These are phyloP conservation scores for Arothron firmamentum DNA, from an alignment of 2,113 vertebrate genomes.

Conservation along the genomic window DNA sequence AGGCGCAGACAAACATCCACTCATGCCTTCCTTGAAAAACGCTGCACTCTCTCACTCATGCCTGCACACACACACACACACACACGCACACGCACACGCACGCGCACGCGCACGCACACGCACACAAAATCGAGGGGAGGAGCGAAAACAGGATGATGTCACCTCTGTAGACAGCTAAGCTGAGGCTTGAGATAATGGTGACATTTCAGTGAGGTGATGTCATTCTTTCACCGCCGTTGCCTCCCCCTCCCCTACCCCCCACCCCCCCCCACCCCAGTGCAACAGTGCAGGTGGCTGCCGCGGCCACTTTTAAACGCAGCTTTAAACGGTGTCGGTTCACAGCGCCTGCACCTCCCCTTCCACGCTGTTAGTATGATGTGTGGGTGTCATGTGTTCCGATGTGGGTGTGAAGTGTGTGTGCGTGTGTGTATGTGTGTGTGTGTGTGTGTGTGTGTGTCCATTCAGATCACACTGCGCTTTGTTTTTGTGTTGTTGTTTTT, in stretches of 20 bases:
- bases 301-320: slow-evolving; percentile 50
- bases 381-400: slow-evolving; percentile 39
- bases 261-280: background rate
- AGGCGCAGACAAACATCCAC: slow-evolving; percentile 50
- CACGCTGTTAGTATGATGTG: slow-evolving; percentile 27
- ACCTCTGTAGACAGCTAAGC: slow-evolving; percentile 67
- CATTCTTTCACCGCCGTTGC: slow-evolving; percentile 62
- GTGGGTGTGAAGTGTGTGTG: slow-evolving; percentile 41
- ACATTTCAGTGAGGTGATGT: slow-evolving; percentile 76
- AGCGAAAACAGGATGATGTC: slow-evolving; percentile 67
- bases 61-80: slow-evolving; percentile 27
- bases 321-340: no score
- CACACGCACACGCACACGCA: slow-evolving; percentile 32
- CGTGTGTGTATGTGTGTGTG: slow-evolving; percentile 9
- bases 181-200: slow-evolving; percentile 73
- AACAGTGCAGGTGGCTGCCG: slow-evolving; percentile 62
- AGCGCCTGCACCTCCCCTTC: slow-evolving; percentile 5
- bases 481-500: background rate
- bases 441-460: slow-evolving; percentile 5
- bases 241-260: slow-evolving; percentile 12
- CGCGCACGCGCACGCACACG: slow-evolving; percentile 27
- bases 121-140: slow-evolving; percentile 49
- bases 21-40: slow-evolving; percentile 16
- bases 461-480: slow-evolving; percentile 4
- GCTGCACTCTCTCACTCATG: slow-evolving; percentile 23